Conservation (phyloP, 1,140 invertebrate species). For the Saccostrea cuccullata region DNA sequence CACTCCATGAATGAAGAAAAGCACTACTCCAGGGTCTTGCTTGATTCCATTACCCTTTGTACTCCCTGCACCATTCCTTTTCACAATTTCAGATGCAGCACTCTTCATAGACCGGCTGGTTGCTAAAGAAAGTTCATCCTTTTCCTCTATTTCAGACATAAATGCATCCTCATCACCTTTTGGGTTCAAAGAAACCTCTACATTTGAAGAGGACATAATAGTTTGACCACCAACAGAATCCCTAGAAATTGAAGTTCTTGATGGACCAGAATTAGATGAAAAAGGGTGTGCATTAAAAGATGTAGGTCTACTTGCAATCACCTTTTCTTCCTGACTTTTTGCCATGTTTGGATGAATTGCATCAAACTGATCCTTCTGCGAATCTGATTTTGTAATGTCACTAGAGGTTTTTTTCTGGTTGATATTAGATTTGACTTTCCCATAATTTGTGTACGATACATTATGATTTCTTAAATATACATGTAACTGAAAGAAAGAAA, state of each 20-base stretch:
- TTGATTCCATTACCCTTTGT: slow-evolving; percentile 33
- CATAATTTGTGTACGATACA: slow-evolving; percentile 11
- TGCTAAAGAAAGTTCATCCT: not conserved
- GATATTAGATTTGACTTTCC: not conserved
- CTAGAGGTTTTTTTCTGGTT: slow-evolving; percentile 9
- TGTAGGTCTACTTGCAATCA: not conserved
- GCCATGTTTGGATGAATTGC: slow-evolving; percentile 12
- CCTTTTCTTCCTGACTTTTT: not conserved
- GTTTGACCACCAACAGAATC: slow-evolving; percentile 31
- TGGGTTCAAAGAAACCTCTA: slow-evolving; percentile 29
- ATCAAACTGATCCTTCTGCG: not conserved
- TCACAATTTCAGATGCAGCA: slow-evolving; percentile 2
- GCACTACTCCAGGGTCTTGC: slow-evolving; percentile 52
- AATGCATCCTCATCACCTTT: slow-evolving; percentile 36
- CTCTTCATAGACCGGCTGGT: slow-evolving; percentile 24
- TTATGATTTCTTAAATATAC: not conserved
- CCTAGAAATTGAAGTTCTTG: slow-evolving; percentile 28
- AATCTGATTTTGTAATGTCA: not conserved
- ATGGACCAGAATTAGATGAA: not conserved
- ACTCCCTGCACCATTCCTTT: not conserved
- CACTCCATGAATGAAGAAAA: slow-evolving; percentile 87
- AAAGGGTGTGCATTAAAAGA: not conserved
- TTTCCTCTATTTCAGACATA: slow-evolving; percentile 20
- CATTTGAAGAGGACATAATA: slow-evolving; percentile 45
- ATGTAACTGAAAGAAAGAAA: slow-evolving; percentile 1